Percentiles rank a stretch among this genome's conserved stretches.
These are phyloP conservation scores for Pholis gunnellus DNA, from an alignment of 2,113 vertebrate genomes.

Conservation along the genomic window DNA sequence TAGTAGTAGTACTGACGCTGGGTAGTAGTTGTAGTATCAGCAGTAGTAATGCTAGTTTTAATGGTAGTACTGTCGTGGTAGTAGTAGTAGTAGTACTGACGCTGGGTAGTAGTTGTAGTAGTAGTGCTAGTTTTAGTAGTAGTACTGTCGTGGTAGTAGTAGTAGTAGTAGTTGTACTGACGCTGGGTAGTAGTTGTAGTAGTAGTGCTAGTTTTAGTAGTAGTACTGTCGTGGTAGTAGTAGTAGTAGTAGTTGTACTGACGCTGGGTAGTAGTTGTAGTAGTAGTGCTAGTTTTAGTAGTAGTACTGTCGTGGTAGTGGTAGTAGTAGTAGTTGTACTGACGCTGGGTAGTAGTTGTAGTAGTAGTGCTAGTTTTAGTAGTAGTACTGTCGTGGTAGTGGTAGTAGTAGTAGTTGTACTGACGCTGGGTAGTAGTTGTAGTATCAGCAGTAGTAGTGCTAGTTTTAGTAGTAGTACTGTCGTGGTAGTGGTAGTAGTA, in stretches of 20 bases:
- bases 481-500: neutral
- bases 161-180: neutral
- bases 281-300: neutral
- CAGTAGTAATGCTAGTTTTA: neutral
- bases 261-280: neutral
- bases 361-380: neutral
- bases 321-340: neutral
- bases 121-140: neutral
- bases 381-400: neutral
- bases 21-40: no score
- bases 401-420: neutral
- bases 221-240: neutral
- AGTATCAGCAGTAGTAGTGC: conserved; percentile 2
- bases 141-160: neutral
- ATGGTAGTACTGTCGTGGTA: neutral
- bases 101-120: neutral
- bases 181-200: neutral
- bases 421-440: neutral
- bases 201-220: neutral
- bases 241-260: neutral
- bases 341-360: neutral
- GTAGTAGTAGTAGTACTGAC: no score
- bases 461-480: neutral
- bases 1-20: no score
- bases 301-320: no score